phyloP scores from a whole-genome alignment of 1,140 invertebrate genomes.

The Bicyclus anynana region DNA sequence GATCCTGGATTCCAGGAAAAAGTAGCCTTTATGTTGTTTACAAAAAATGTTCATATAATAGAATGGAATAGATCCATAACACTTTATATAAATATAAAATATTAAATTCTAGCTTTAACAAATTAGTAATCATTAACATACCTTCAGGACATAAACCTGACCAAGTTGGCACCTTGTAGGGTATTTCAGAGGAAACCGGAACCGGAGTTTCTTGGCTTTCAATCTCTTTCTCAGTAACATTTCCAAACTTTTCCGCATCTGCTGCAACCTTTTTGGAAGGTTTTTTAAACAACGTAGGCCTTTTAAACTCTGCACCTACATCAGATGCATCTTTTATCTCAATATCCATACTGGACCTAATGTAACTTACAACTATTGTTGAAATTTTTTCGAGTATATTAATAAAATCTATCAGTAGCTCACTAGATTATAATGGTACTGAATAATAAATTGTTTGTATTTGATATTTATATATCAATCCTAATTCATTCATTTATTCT shows the following conservation, averaged over 20 bases:
- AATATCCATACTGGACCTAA: not conserved
- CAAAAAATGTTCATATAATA: no score
- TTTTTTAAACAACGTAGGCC: not conserved
- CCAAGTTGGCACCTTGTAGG: constrained; percentile 89
- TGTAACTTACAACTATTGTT: not conserved
- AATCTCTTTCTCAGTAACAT: not conserved
- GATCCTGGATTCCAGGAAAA: no score
- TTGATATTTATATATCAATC: no score
- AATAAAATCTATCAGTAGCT: no score
- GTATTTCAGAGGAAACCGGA: constrained; percentile 48
- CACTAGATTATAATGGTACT: no score
- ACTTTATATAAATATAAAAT: no score
- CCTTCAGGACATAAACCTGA: constrained; percentile 79
- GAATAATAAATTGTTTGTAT: no score
- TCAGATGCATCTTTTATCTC: not conserved
- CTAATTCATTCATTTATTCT: no score
- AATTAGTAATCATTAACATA: constrained; percentile 32
- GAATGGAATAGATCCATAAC: no score
- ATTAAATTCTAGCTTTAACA: no score
- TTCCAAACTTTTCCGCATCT: constrained; percentile 21
- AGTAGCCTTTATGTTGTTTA: no score
- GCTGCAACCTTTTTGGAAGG: not conserved
- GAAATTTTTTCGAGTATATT: no score
- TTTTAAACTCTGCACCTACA: not conserved
- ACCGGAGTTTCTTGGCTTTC: constrained; percentile 41